phyloP scores from a whole-genome alignment of 2,888 invertebrate species.

The Gymnosoma rotundatum region DNA sequence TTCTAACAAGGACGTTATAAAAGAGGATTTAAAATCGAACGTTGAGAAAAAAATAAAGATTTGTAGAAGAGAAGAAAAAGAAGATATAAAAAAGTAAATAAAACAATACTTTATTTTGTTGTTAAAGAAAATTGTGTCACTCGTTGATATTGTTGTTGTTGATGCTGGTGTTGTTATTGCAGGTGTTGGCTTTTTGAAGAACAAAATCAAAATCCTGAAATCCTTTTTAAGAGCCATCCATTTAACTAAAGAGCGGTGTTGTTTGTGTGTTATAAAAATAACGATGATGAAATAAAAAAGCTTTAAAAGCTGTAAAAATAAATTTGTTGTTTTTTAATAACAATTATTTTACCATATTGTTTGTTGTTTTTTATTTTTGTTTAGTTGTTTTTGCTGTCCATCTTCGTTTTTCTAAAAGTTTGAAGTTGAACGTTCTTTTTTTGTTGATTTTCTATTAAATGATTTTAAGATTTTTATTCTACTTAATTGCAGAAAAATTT shows the following conservation, averaged over 20 bases:
- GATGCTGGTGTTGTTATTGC: background rate
- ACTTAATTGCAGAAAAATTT: constrained; percentile 17
- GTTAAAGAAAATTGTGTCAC: constrained; percentile 3
- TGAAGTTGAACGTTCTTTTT: constrained; percentile 33
- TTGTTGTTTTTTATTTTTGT: constrained; percentile 52
- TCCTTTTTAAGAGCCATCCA: constrained; percentile 1
- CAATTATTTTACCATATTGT: constrained; percentile 72
- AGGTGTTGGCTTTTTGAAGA: background rate
- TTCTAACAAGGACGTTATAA: constrained; percentile 29
- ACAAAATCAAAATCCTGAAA: constrained; percentile 8
- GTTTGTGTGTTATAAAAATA: constrained; percentile 20
- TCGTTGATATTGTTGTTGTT: constrained; percentile 28
- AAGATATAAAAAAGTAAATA: constrained; percentile 28
- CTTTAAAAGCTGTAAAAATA: constrained; percentile 71
- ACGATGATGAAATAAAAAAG: constrained; percentile 36
- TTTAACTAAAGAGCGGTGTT: background rate
- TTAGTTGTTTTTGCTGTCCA: background rate
- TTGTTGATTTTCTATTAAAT: constrained; percentile 15
- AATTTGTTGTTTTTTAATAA: constrained; percentile 64
- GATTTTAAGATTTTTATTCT: constrained; percentile 8
- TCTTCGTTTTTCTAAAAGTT: constrained; percentile 38
- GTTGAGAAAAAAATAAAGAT: background rate
- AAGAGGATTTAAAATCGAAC: background rate
- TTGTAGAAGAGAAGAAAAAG: constrained; percentile 3
- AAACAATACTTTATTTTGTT: constrained; percentile 45